Evolutionary conservation across 2,797 vertebrate species (phyloP).

Genomic region (Periparus ater): DNA sequence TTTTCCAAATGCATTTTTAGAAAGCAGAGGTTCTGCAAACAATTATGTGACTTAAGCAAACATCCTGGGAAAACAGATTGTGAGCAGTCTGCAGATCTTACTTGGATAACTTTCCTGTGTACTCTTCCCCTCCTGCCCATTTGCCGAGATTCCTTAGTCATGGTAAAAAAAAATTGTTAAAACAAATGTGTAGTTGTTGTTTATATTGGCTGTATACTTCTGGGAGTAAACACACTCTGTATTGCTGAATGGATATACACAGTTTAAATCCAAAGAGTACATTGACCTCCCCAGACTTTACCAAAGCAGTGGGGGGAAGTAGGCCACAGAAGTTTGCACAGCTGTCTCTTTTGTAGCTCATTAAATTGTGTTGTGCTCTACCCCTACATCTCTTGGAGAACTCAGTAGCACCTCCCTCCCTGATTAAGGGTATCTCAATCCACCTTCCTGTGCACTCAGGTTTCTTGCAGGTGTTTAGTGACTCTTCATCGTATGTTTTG

Average conservation of each 20-base stretch:
- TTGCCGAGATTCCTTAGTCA: neutral
- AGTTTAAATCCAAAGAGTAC: neutral
- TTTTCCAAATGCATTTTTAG: neutral
- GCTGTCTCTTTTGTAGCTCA: neutral
- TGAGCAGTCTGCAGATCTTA: neutral
- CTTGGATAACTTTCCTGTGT: neutral
- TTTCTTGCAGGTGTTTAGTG: neutral
- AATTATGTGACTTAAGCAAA: conserved; percentile 6
- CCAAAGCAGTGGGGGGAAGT: neutral
- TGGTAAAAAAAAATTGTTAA: neutral
- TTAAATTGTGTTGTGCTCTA: neutral
- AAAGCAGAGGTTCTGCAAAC: conserved; percentile 37
- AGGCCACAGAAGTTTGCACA: neutral
- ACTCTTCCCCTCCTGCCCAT: neutral
- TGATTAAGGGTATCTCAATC: neutral
- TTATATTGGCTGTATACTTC: conserved; percentile 16
- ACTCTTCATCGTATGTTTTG: neutral
- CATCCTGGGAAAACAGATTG: neutral
- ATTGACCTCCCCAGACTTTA: neutral
- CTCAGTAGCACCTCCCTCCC: neutral
- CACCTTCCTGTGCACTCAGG: neutral
- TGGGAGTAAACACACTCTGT: neutral
- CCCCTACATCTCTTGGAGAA: neutral
- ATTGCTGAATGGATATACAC: neutral
- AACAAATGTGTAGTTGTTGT: neutral